Evolutionary conservation across 2,888 invertebrate species (phyloP), one percentile per base, ranked within the genome.

Genomic region (Drosophila limbata): DNA sequence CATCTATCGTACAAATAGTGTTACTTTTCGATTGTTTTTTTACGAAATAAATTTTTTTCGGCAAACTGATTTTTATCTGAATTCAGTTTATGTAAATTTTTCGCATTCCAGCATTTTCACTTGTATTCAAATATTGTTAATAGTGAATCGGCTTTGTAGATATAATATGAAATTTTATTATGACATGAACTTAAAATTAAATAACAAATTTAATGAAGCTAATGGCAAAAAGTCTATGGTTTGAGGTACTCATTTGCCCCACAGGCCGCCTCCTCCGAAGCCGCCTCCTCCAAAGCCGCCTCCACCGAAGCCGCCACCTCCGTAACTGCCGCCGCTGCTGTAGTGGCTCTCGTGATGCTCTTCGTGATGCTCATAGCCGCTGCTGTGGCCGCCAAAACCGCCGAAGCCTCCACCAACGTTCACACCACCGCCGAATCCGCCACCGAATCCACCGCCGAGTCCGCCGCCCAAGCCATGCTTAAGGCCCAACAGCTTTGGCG

Each of bases 401-500:
- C 73, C 71, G 21, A 66, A 64, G 0, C 77, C 80, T 0, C 55
- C 68, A 4, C 73, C 77, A 39, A 62, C 11, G 15, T 65, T 77
- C 8, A 52, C 64, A 6, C 56, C 79, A 4, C 57, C 77, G 31
- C 68, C 4, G 40, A 81, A 70, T 8, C 75, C 79, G 4, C 61
- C 67, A 1, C 69, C 52, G 40, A 48, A 59, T 1, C 70, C 70
- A 1, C 47, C 60, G 10, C 84, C 83, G 1, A 71, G 35, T 6
- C 79, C 78, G 11, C 77, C 77, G 19, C 70, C 73, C 2, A 88
- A 67, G 1, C 67, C 87, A 62, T 87, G 84, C 55, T 91, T 91
- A 0, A 91, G 74, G 0, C 91, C 91, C 37, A 90, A 56, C 11
- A 91, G 35, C 53, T 90, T 91, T 0, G 90, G 90, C 1, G 74